phyloP scores from a whole-genome alignment of 2,113 vertebrate species.

The Tachuris rubrigastra region DNA sequence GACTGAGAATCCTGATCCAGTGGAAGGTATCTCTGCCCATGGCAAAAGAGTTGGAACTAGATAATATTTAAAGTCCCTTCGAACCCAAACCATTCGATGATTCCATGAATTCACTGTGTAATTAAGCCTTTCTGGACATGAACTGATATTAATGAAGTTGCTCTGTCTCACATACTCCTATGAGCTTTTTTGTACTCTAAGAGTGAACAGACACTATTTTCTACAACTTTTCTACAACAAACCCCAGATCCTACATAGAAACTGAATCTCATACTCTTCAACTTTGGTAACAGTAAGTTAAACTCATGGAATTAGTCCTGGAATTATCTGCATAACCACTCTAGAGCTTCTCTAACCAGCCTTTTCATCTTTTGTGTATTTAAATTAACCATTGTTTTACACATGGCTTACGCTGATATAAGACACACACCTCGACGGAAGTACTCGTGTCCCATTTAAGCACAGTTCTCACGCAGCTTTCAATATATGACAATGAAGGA shows the following conservation, averaged over 20 bases:
- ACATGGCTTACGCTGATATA: accelerated
- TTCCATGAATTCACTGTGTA: background rate
- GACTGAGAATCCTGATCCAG: background rate
- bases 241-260: background rate
- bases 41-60: background rate
- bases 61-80: background rate
- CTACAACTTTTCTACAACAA: background rate
- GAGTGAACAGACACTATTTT: background rate
- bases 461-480: background rate
- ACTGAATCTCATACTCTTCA: background rate
- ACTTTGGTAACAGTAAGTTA: background rate
- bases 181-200: background rate
- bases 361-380: background rate
- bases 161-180: background rate
- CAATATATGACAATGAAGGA: background rate
- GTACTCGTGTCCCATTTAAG: background rate
- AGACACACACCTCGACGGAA: background rate
- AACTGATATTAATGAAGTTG: background rate
- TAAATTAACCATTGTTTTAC: background rate
- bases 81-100: background rate
- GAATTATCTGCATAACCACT: background rate
- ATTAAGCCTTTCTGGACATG: background rate
- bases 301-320: background rate
- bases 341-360: background rate
- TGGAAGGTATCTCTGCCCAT: background rate